Base-by-base conservation (phyloP, 2,888 invertebrate genomes). In the Diachrysia chrysitis region DNA sequence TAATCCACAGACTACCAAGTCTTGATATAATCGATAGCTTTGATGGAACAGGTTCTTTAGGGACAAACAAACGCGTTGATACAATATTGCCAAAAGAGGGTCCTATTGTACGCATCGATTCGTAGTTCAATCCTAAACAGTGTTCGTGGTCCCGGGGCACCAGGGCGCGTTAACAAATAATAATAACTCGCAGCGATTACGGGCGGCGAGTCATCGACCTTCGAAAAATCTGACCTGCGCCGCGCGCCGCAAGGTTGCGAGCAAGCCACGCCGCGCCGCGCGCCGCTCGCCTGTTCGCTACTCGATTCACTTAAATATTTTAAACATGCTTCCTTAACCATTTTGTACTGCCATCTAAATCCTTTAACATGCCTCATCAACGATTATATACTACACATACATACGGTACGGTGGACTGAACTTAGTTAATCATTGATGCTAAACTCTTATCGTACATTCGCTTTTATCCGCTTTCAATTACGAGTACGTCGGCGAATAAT, bases 181-280 rank as follows among this genome's bases (percentile, higher is more conserved):
- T 93, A 94, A 93, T 93, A 92, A 88, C 88, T 88, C 86, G 89
- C 73, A 84, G 84, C 91, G 90, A 93, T 92, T 92, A 92, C 87
- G 85, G 81, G 79, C 90, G 87, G 79, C 91, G 89, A 93, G 95
- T 95, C 95, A 95, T 92, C 92, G 95, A 95, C 95, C 95, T 95
- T 95, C 94, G 92, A 93, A 95, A 95, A 90, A 94, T 95, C 93
- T 94, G 94, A 94, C 94, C 94, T 94, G 94, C 91, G 91, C 88
- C 85, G 90, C 87, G 88, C 90, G 87, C 85, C 88, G 89, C 93
- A 94, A 94, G 94, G 93, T 94, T 93, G 93, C 90, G 88, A 87
- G 85, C 86, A 69, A 71, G 64, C 68, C 71, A 42, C 70, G 68
- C 63, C 61, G 35, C 70, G 68, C 63, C 61, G 35, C 71, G 58